These are phyloP conservation scores for Rhaphigaster nebulosa DNA, from an alignment of 2,888 invertebrate species.

Conservation along the genomic window DNA sequence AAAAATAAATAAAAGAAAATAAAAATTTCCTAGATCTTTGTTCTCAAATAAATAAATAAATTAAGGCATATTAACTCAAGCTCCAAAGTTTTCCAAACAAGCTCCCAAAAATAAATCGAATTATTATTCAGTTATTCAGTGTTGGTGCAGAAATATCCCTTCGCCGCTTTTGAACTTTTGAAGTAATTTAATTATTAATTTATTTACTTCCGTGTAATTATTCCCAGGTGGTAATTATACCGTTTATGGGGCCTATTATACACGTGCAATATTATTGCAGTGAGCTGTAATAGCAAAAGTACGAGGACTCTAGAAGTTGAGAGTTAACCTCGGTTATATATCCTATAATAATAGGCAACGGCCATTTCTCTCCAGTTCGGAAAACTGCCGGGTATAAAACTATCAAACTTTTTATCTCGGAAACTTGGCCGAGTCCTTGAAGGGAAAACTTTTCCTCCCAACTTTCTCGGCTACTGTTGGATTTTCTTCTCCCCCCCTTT, in stretches of 20 bases:
- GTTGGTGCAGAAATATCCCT: not conserved
- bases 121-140: not conserved
- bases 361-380: not conserved
- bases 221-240: not conserved
- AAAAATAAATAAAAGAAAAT: too few species aligned
- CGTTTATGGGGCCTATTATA: not conserved
- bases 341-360: conserved; percentile 14
- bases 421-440: conserved; percentile 38
- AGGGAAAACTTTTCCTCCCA: conserved; percentile 16
- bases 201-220: not conserved
- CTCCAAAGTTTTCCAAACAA: too few species aligned
- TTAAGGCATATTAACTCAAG: too few species aligned
- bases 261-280: not conserved
- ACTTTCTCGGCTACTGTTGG: conserved; percentile 31
- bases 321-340: conserved; percentile 34
- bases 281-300: not conserved
- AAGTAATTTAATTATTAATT: not conserved
- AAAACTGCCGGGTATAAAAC: conserved; percentile 50
- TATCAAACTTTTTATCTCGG: conserved; percentile 52
- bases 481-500: not conserved
- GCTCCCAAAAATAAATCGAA: too few species aligned
- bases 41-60: too few species aligned
- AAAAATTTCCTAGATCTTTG: too few species aligned
- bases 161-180: not conserved
- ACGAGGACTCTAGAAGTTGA: not conserved